Percentiles rank a stretch among this genome's conserved stretches.
Evolutionary conservation across 2,113 vertebrate species (phyloP).

Genomic region (Antennarius striatus): DNA sequence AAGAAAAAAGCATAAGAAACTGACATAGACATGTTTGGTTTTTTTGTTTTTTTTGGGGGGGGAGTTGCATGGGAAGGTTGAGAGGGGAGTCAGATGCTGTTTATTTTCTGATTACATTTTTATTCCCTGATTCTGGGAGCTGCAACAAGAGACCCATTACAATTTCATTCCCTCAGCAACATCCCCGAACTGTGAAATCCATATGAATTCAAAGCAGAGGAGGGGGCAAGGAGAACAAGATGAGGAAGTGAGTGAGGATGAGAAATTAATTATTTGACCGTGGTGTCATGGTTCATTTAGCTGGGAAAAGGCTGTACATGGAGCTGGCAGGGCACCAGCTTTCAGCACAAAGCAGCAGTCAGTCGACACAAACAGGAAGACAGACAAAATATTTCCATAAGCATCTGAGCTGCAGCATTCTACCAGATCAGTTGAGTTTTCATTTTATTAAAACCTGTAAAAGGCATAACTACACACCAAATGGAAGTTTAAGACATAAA

Average conservation of each 20-base stretch:
- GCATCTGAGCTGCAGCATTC: slow-evolving; percentile 11
- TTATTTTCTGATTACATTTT: slow-evolving; percentile 19
- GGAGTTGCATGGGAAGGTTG: too few relatives aligned
- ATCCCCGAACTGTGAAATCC: slow-evolving; percentile 44
- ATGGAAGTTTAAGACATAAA: not conserved
- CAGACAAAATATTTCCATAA: slow-evolving; percentile 2
- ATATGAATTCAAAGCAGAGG: slow-evolving; percentile 32
- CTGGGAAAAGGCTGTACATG: slow-evolving; percentile 20
- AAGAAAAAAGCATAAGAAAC: too few relatives aligned
- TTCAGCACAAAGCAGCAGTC: slow-evolving; percentile 6
- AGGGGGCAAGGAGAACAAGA: not conserved
- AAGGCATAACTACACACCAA: not conserved
- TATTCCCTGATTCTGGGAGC: slow-evolving; percentile 24
- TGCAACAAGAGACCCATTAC: slow-evolving; percentile 33
- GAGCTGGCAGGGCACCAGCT: not conserved
- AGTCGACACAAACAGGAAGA: not conserved
- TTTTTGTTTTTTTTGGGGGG: too few relatives aligned
- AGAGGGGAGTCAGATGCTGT: slow-evolving; percentile 1
- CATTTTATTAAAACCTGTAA: not conserved
- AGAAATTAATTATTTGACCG: slow-evolving; percentile 59
- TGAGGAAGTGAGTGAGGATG: slow-evolving; percentile 3
- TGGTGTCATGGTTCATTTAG: slow-evolving; percentile 50
- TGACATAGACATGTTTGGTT: too few relatives aligned
- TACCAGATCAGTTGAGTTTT: slow-evolving; percentile 14
- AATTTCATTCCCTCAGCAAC: slow-evolving; percentile 24